These are phyloP conservation scores for Acronicta leporina DNA, from an alignment of 2,888 invertebrate genomes.

Conservation along the genomic window DNA sequence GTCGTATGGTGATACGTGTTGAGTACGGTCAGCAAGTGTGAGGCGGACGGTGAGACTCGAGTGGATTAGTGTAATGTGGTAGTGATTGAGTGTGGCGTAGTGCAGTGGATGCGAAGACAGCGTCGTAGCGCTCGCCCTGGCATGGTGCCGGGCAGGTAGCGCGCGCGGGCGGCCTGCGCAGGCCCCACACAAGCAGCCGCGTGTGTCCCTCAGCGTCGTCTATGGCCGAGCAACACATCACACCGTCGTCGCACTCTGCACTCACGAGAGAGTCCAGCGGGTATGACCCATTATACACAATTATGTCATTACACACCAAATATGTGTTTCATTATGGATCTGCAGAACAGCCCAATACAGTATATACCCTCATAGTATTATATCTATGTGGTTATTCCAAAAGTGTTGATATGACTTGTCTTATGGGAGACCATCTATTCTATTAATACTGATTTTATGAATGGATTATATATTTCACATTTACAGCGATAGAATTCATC, in stretches of 20 bases:
- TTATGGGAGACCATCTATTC: no score
- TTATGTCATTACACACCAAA: neutral
- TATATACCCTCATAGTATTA: no score
- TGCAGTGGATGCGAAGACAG: constrained; percentile 80
- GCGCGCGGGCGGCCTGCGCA: constrained; percentile 89
- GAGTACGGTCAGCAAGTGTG: constrained; percentile 62
- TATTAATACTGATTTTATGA: neutral
- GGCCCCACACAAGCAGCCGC: constrained; percentile 88
- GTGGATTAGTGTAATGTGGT: constrained; percentile 68
- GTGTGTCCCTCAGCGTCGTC: constrained; percentile 94
- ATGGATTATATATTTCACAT: neutral
- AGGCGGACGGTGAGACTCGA: constrained; percentile 56
- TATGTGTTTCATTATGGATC: neutral
- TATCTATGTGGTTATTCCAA: no score
- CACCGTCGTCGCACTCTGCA: constrained; percentile 92
- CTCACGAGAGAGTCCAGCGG: constrained; percentile 91
- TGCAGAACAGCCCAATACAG: neutral
- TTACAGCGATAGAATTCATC: constrained; percentile 7
- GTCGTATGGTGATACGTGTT: constrained; percentile 60
- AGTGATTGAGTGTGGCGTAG: constrained; percentile 62
- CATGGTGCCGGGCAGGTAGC: constrained; percentile 89
- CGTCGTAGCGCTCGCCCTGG: constrained; percentile 83
- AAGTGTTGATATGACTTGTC: no score
- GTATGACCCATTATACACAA: constrained; percentile 63
- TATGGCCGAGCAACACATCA: constrained; percentile 97